These are phyloP conservation scores for Harpagifer antarcticus DNA, from an alignment of 2,797 vertebrate species.

Conservation along the genomic window DNA sequence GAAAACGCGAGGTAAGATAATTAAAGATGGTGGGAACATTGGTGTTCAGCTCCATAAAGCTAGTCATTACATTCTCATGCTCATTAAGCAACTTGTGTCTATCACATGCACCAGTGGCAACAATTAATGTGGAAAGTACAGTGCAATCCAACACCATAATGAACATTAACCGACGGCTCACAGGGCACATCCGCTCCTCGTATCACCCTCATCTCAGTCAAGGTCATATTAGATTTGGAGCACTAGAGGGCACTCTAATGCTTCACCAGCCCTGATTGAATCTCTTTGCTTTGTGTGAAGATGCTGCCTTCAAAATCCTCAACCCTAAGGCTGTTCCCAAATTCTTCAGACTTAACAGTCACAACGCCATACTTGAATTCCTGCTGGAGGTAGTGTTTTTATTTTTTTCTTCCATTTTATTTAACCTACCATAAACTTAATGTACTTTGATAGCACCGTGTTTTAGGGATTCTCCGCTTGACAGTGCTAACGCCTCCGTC, in stretches of 20 bases:
- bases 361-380: slow-evolving; percentile 98
- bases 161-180: slow-evolving; percentile 78
- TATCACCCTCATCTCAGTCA: slow-evolving; percentile 57
- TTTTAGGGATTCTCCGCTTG: slow-evolving; percentile 60
- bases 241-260: slow-evolving; percentile 84
- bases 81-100: slow-evolving; percentile 80
- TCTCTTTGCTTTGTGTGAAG: slow-evolving; percentile 81
- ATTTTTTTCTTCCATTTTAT: slow-evolving; percentile 32
- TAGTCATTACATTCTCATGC: slow-evolving; percentile 81
- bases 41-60: slow-evolving; percentile 79
- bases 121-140: slow-evolving; percentile 82
- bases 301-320: slow-evolving; percentile 99
- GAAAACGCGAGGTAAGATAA: slow-evolving; percentile 96
- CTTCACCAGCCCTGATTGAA: slow-evolving; percentile 64
- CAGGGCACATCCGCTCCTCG: slow-evolving; percentile 67
- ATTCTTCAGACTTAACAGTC: slow-evolving; percentile 97
- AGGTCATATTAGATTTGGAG: slow-evolving; percentile 57
- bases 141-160: slow-evolving; percentile 78
- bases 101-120: slow-evolving; percentile 80
- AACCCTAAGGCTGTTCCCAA: slow-evolving; percentile 95
- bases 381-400: slow-evolving; percentile 92
- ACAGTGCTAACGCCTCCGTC: slow-evolving; percentile 61
- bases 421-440: slow-evolving; percentile 51
- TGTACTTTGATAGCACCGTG: slow-evolving; percentile 66
- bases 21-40: slow-evolving; percentile 77